Base-by-base conservation (phyloP, 2,797 vertebrate species). In the Spinus pinus region DNA sequence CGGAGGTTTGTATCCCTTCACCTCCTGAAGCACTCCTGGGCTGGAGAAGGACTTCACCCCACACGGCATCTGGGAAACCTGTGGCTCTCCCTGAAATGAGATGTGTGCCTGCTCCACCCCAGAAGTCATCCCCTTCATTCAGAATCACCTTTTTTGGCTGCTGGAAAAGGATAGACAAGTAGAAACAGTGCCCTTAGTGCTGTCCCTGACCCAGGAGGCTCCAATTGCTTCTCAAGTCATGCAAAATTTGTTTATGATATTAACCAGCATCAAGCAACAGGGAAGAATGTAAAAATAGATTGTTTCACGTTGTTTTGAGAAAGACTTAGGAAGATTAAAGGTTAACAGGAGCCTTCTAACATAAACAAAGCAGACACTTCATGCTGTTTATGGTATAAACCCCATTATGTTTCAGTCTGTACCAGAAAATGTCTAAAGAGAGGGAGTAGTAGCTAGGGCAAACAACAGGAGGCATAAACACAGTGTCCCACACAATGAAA, bases 321-420 rank as follows among this genome's bases (percentile, higher is more conserved):
- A 89, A 66, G 12, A 49, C 64, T 80, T 62, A 31, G 37, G 37
- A 81, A 41, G 62, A 92, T 93, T 95, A 94, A 94, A 96, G 54
- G 73, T 89, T 75, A 91, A 64, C 69, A 72, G 73, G 49, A 81
- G 44, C 14, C 64, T 64, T 58, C 27, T 86, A 60, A 37, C 25
- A 80, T 74, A 93, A 93, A 60, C 24, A 93, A 56, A 94, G 27
- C 23, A 33, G 17, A 67, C 41, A 50, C 46, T 96, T 79, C 24
- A 42, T 69, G 33, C 35, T 94, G 89, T 94, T 94, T 90, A 28
- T 69, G 24, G 49, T 86, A 73, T 70, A 94, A 96, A 96, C 19
- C 5, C 19, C 50, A 30, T 53, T 67, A 75, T 28, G 44, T 56
- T 91, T 92, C 88, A 78, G 58, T 57, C 56, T 6, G 0, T 79